phyloP scores from a whole-genome alignment of 1,140 invertebrate species.

The Drosophila gunungcola region DNA sequence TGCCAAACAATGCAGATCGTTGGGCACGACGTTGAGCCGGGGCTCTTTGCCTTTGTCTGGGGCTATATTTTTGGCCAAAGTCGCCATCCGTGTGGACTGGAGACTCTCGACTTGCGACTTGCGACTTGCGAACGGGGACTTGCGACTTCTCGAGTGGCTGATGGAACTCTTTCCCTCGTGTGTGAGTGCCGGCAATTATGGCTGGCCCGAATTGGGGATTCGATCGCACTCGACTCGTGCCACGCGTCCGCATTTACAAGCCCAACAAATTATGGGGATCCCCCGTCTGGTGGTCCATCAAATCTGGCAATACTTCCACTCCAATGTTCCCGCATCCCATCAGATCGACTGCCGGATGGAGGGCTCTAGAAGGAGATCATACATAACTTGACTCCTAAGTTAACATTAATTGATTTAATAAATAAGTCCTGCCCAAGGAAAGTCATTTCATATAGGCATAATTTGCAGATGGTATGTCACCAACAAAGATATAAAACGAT shows the following conservation, averaged over 20 bases:
- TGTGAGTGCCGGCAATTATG: slow-evolving; percentile 54
- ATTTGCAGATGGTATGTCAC: too few relatives aligned
- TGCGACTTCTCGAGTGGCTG: slow-evolving; percentile 14
- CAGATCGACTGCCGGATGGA: background rate
- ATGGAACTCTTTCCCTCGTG: slow-evolving; percentile 14
- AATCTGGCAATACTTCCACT: background rate
- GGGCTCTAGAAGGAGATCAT: slow-evolving; percentile 3
- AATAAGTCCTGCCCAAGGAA: background rate
- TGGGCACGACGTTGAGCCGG: slow-evolving; percentile 55
- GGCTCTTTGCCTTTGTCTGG: slow-evolving; percentile 12
- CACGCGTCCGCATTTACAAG: slow-evolving; percentile 56
- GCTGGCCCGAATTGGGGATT: slow-evolving; percentile 22
- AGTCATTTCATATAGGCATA: background rate
- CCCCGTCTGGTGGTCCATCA: background rate
- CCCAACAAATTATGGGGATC: slow-evolving; percentile 31
- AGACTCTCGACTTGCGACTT: background rate
- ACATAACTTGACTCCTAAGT: background rate
- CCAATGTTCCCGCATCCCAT: slow-evolving; percentile 6
- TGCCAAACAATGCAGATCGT: slow-evolving; percentile 77
- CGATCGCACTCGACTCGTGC: slow-evolving; percentile 60
- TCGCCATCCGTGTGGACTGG: slow-evolving; percentile 9
- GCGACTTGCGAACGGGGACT: slow-evolving; percentile 2
- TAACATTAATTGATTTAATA: background rate
- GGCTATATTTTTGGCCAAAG: background rate
- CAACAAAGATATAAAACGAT: too few relatives aligned